phyloP scores from a whole-genome alignment of 1,140 invertebrate species.

The Drosophila repletoides region DNA sequence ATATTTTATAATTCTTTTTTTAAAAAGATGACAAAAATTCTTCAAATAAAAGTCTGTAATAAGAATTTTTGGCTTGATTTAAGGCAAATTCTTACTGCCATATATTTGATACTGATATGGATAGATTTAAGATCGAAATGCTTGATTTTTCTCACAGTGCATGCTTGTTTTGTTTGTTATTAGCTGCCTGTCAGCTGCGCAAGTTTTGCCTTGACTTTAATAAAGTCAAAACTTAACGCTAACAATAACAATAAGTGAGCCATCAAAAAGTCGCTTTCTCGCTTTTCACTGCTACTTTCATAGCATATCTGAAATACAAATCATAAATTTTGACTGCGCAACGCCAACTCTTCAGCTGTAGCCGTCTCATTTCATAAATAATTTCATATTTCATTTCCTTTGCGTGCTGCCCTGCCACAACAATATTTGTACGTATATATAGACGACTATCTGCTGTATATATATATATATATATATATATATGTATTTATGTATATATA shows the following conservation, averaged over 20 bases:
- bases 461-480: constrained; percentile 24
- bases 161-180: neutral
- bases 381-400: constrained; percentile 74
- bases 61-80: no score
- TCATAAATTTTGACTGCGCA: constrained; percentile 26
- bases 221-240: constrained; percentile 15
- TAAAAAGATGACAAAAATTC: no score
- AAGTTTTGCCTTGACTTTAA: constrained; percentile 19
- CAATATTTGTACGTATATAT: no score
- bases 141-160: no score
- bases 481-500: neutral
- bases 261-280: constrained; percentile 22
- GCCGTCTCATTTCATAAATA: constrained; percentile 56
- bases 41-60: no score
- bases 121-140: no score
- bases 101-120: no score
- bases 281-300: neutral
- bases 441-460: neutral
- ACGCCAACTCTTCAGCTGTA: constrained; percentile 1
- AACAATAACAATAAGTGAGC: constrained; percentile 42
- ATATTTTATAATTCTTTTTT: no score
- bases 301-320: constrained; percentile 13
- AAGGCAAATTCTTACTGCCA: no score
- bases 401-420: constrained; percentile 40
- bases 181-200: constrained; percentile 3